Evolutionary conservation across 2,888 invertebrate genomes (phyloP).

Genomic region (Chrysolina oricalcia): DNA sequence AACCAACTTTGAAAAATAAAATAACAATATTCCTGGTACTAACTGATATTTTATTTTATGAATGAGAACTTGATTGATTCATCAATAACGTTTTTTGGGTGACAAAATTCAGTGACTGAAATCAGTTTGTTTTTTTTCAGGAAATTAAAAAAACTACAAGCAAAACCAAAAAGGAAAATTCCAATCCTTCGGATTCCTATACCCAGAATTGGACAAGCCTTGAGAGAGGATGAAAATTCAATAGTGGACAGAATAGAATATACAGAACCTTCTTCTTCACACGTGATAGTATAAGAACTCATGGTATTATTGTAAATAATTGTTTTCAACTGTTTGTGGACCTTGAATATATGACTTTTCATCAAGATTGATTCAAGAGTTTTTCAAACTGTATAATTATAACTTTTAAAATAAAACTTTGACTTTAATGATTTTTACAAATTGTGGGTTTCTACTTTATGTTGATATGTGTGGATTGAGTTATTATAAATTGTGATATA

Average conservation of each 20-base stretch:
- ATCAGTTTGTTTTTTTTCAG: constrained; percentile 65
- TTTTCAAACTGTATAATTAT: too few species aligned
- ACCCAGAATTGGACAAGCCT: constrained; percentile 53
- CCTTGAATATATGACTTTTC: neutral
- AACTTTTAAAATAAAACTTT: too few species aligned
- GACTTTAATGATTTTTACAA: too few species aligned
- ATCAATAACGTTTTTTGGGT: neutral
- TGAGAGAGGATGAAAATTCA: constrained; percentile 56
- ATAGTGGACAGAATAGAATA: constrained; percentile 65
- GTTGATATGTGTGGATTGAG: too few species aligned
- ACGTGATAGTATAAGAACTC: constrained; percentile 54
- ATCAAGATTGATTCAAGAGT: neutral
- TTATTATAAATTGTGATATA: too few species aligned
- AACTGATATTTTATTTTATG: too few species aligned
- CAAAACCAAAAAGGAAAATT: constrained; percentile 67
- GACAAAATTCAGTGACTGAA: neutral
- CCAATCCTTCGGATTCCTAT: constrained; percentile 58
- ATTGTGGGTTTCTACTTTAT: too few species aligned
- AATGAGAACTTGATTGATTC: too few species aligned
- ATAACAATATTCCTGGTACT: too few species aligned
- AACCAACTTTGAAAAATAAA: too few species aligned
- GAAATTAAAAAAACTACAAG: constrained; percentile 71
- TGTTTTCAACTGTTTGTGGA: neutral
- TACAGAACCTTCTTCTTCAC: constrained; percentile 52
- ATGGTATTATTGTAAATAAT: neutral